These are phyloP conservation scores for Tychaedon coryphoeus DNA, from an alignment of 2,113 vertebrate species.

Conservation along the genomic window DNA sequence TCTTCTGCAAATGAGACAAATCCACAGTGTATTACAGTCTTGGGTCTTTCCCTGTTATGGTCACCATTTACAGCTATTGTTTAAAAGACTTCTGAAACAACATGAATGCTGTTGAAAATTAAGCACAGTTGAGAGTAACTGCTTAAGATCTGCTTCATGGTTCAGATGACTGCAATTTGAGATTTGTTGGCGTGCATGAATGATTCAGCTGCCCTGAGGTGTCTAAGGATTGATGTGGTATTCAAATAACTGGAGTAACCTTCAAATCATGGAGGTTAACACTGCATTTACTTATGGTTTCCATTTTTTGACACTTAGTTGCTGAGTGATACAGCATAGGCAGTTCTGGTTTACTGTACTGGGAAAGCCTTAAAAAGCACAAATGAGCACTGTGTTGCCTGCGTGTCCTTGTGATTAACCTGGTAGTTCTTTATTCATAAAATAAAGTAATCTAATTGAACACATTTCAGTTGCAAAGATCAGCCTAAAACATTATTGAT, in stretches of 20 bases:
- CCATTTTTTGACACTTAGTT: slow-evolving; percentile 8
- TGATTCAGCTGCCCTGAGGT: slow-evolving; percentile 37
- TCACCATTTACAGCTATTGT: neutral
- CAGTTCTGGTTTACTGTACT: neutral
- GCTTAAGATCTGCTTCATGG: neutral
- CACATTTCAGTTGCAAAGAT: neutral
- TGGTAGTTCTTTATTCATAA: neutral
- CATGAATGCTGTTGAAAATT: neutral
- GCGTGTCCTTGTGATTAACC: neutral
- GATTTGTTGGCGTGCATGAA: neutral
- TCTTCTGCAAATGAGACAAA: neutral
- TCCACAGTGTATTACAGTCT: neutral
- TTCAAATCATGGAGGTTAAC: neutral
- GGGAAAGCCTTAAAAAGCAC: neutral
- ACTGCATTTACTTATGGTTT: neutral
- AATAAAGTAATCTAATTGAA: neutral
- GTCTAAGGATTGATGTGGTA: slow-evolving; percentile 4
- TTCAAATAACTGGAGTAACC: neutral
- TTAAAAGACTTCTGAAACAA: neutral
- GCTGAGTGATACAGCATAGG: neutral
- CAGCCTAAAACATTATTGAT: neutral
- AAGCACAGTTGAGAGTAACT: neutral
- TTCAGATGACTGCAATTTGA: neutral
- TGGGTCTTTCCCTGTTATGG: neutral
- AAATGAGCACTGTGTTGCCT: neutral